Evolutionary conservation across 2,797 vertebrate species (phyloP), one percentile per base, ranked within the genome.

Genomic region (Cynopterus sphinx): DNA sequence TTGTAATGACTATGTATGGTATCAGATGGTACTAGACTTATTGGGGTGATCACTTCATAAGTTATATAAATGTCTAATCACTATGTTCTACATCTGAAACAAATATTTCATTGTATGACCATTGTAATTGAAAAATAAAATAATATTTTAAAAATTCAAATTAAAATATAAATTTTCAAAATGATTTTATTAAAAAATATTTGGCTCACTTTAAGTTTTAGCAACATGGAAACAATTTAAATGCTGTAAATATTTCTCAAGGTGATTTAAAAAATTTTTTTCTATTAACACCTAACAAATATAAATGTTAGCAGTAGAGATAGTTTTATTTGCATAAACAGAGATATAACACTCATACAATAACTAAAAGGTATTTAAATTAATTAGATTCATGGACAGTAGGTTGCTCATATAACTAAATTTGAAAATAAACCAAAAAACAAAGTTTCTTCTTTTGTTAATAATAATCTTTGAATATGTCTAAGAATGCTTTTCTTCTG

Each of bases 101-200:
- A 26, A 59, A 59, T 59, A 28, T 59, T 26, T 26, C 28, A 59
- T 59, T 13, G 57, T 12, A 59, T 59, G 57, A 10, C 26, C 28
- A 28, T 5, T 59, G 26, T 59, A 59, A 59, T 59, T 59, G 5
- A 59, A 59, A 59, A 26, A 28, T 28, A 49, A 16, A 16, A 49
- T 49, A 49, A 49, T 49, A 49, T 26, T 57, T 11, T 2, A 53
- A 43, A 75, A 51, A 91, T 26, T 6, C 46, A 9, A 65, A 91
- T 97, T 89, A 93, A 78, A 70, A 49, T 55, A 65, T 16, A 9
- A 39, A 83, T 77, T 92, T 81, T 82, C 53, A 92, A 87, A 95
- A 5, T 21, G 75, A 49, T 28, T 41, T 92, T 71, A 7, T 75
- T 74, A 59, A n/a, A 91, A 71, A 63, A 65, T 49, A 3, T 39